Evolutionary conservation across 2,113 vertebrate species (phyloP).

Genomic region (Octodon degus): DNA sequence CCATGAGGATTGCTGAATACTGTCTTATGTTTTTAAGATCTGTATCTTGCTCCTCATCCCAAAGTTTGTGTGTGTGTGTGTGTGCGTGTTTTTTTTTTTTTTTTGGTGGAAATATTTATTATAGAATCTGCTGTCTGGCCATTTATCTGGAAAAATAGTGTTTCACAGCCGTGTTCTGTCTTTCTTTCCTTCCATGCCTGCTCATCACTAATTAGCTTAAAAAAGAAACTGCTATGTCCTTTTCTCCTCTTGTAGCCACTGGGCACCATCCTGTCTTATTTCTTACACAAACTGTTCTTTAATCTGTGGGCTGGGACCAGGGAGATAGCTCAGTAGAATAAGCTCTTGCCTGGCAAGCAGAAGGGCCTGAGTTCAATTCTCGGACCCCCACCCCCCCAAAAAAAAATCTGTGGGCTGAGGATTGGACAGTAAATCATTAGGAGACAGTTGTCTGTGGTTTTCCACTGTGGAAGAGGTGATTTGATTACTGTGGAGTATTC

Average conservation of each 20-base stretch:
- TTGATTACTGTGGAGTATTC: slow-evolving; percentile 53
- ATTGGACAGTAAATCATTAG: slow-evolving; percentile 49
- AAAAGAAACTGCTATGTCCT: slow-evolving; percentile 65
- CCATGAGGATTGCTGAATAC: slow-evolving; percentile 55
- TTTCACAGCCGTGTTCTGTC: slow-evolving; percentile 69
- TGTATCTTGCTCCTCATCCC: slow-evolving; percentile 44
- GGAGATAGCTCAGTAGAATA: too few species aligned
- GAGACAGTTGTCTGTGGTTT: slow-evolving; percentile 47
- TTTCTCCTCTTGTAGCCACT: slow-evolving; percentile 31
- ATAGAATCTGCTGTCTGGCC: slow-evolving; percentile 74
- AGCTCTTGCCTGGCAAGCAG: too few species aligned
- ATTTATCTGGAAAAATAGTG: slow-evolving; percentile 71
- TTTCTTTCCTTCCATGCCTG: slow-evolving; percentile 62
- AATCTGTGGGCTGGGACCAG: slow-evolving; percentile 43
- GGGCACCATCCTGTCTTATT: slow-evolving; percentile 54
- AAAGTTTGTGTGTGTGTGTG: not conserved
- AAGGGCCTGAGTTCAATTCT: too few species aligned
- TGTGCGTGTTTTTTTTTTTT: slow-evolving; percentile 78
- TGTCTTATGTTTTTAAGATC: slow-evolving; percentile 76
- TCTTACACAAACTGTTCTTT: slow-evolving; percentile 62
- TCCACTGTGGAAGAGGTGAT: slow-evolving; percentile 58
- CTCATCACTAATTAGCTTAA: slow-evolving; percentile 76
- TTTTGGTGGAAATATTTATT: slow-evolving; percentile 76
- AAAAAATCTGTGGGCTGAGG: slow-evolving; percentile 39
- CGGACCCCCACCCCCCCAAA: too few species aligned